phyloP scores from a whole-genome alignment of 92 coral and sea anemone genomes.

The Chrysogorgia sp. region DNA sequence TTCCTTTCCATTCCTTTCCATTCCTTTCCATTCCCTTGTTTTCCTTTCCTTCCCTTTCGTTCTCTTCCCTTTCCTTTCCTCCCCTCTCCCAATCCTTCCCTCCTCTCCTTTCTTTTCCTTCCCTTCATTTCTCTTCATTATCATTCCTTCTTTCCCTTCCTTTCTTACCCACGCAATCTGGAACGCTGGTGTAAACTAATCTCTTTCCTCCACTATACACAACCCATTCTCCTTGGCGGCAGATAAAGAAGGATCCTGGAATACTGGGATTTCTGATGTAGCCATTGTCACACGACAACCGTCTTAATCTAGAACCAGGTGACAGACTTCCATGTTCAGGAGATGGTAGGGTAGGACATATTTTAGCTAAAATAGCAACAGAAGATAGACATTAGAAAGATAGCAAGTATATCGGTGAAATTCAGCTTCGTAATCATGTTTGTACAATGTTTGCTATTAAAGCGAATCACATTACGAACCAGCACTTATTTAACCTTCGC shows the following conservation, averaged over 20 bases:
- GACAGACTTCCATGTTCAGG: slow-evolving; percentile 64
- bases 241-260: slow-evolving; percentile 55
- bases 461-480: no score
- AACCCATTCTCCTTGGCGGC: slow-evolving; percentile 63
- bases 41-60: not conserved
- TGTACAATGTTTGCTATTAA: no score
- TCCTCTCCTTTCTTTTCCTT: not conserved
- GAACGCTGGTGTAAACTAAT: slow-evolving; percentile 47
- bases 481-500: no score
- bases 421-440: no score
- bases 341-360: slow-evolving; percentile 47
- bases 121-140: not conserved
- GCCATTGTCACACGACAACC: slow-evolving; percentile 55
- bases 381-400: not conserved
- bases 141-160: slow-evolving; percentile 59
- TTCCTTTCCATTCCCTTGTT: not conserved
- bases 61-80: not conserved
- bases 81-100: not conserved
- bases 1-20: not conserved
- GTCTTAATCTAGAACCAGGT: not conserved
- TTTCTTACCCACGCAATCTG: slow-evolving; percentile 82
- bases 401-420: not conserved
- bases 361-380: slow-evolving; percentile 36
- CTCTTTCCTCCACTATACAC: not conserved
- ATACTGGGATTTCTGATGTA: slow-evolving; percentile 77